Conservation (phyloP, 1,140 invertebrate species). For the Trichogramma pretiosum region DNA sequence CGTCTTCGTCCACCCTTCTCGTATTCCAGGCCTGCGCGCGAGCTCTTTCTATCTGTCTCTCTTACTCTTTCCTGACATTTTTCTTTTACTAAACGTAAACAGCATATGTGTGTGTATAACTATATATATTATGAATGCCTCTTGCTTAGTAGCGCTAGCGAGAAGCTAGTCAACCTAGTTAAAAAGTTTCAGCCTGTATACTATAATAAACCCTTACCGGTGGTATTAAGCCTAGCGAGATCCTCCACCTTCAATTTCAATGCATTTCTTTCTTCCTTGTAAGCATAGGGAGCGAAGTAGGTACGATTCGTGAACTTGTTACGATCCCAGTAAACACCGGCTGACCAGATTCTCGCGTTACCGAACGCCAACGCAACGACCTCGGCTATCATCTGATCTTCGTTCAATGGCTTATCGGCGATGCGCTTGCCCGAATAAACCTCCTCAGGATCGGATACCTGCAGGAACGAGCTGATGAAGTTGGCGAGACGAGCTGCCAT, state of each 20-base stretch:
- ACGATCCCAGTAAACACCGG: slow-evolving; percentile 88
- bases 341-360: slow-evolving; percentile 83
- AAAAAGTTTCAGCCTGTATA: too few species aligned
- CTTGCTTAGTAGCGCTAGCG: too few species aligned
- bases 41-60: too few species aligned
- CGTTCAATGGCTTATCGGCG: slow-evolving; percentile 77
- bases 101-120: too few species aligned
- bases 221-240: slow-evolving; percentile 68
- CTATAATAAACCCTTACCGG: too few species aligned
- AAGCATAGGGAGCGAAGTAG: slow-evolving; percentile 90
- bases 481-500: slow-evolving; percentile 91
- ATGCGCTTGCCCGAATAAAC: slow-evolving; percentile 87
- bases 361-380: slow-evolving; percentile 84
- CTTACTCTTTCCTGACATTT: too few species aligned
- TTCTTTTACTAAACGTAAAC: too few species aligned
- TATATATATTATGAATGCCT: too few species aligned
- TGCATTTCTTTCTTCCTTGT: slow-evolving; percentile 73
- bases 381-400: slow-evolving; percentile 91
- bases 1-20: too few species aligned
- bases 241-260: slow-evolving; percentile 83
- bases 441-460: slow-evolving; percentile 87
- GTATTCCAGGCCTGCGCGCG: too few species aligned
- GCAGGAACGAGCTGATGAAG: slow-evolving; percentile 88
- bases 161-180: too few species aligned
- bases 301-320: slow-evolving; percentile 92